Evolutionary conservation across 2,113 vertebrate species (phyloP).

Genomic region (Hypomesus transpacificus): DNA sequence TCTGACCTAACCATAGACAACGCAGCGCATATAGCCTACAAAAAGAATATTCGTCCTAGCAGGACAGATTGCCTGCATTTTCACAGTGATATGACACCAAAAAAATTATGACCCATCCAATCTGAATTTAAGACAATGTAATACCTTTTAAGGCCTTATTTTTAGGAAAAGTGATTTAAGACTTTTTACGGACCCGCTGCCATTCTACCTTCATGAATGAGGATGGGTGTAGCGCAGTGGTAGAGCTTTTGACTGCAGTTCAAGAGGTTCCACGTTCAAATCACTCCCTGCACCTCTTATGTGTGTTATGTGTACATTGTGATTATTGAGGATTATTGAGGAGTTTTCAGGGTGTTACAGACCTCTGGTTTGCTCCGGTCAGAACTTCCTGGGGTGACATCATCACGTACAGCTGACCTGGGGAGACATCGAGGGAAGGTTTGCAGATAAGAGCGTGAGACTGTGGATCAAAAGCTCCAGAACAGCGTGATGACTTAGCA

Average conservation of each 20-base stretch:
- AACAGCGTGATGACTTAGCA: background rate
- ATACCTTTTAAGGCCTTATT: too few relatives aligned
- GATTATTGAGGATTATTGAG: background rate
- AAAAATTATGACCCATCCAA: too few relatives aligned
- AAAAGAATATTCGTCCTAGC: too few relatives aligned
- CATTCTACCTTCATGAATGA: background rate
- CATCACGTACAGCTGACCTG: slow-evolving; percentile 95
- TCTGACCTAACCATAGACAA: too few relatives aligned
- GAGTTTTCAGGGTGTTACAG: slow-evolving; percentile 82
- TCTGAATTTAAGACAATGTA: too few relatives aligned
- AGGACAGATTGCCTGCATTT: too few relatives aligned
- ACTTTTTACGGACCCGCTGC: too few relatives aligned
- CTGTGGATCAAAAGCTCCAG: background rate
- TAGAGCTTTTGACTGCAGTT: slow-evolving; percentile 95
- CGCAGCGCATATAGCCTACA: too few relatives aligned
- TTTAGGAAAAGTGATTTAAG: too few relatives aligned
- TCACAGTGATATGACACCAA: too few relatives aligned
- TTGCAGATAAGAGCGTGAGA: slow-evolving; percentile 7
- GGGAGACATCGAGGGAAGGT: background rate
- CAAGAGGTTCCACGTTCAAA: slow-evolving; percentile 90
- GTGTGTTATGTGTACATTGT: background rate
- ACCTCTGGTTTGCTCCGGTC: slow-evolving; percentile 82
- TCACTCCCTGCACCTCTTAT: slow-evolving; percentile 39
- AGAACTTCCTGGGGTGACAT: slow-evolving; percentile 95
- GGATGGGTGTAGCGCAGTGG: slow-evolving; percentile 87